Conservation (phyloP, 2,888 invertebrate species). For the Micoletzkya japonica region DNA sequence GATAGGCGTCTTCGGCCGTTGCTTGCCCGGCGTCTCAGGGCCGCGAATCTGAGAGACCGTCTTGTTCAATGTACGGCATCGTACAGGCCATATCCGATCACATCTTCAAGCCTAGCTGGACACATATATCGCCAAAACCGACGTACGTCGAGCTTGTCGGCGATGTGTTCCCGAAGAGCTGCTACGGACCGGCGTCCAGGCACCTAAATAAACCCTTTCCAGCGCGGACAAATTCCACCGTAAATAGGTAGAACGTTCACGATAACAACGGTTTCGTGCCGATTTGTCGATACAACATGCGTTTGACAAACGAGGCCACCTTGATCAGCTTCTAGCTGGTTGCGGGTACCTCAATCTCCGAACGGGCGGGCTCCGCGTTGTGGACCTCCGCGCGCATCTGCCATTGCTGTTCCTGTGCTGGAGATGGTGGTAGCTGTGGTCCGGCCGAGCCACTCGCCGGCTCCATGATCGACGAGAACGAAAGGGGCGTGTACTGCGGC, state of each 20-base stretch:
- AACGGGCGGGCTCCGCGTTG: conserved; percentile 17
- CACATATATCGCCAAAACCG: no score
- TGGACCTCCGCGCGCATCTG: conserved; percentile 6
- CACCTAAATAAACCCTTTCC: conserved; percentile 1
- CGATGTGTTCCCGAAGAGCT: conserved; percentile 22
- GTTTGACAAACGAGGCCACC: neutral
- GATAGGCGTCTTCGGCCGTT: conserved; percentile 23
- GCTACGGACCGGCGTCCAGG: conserved; percentile 25
- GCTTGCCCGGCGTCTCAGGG: neutral
- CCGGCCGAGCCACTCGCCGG: no score
- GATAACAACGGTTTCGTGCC: no score
- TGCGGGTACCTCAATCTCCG: conserved; percentile 17
- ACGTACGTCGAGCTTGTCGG: conserved; percentile 12
- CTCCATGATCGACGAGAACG: no score
- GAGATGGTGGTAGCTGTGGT: no score
- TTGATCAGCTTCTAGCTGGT: neutral
- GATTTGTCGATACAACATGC: neutral
- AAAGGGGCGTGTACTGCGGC: no score
- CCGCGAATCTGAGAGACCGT: neutral
- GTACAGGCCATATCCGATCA: no score
- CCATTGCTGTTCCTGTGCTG: conserved; percentile 7
- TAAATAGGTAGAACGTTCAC: neutral
- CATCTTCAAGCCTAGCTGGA: no score
- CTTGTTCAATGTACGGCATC: no score
- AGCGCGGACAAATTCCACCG: no score